Conservation (phyloP, 2,888 invertebrate genomes). For the Priocnemis perturbator region DNA sequence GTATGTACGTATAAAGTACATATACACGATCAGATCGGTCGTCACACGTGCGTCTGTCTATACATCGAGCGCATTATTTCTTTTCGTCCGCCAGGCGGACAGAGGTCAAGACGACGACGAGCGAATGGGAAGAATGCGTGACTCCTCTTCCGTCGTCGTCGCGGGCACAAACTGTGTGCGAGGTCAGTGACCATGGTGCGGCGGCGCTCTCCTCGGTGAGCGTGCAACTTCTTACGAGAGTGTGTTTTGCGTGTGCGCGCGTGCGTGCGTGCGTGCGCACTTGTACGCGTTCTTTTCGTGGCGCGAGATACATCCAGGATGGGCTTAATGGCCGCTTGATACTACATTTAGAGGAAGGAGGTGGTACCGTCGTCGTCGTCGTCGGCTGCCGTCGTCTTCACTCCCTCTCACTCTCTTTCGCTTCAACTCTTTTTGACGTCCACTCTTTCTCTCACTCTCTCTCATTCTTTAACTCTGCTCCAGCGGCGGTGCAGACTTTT, state of each 20-base stretch:
- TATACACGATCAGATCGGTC: slow-evolving; percentile 6
- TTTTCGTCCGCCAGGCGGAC: slow-evolving; percentile 49
- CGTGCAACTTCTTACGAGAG: slow-evolving; percentile 48
- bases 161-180: slow-evolving; percentile 63
- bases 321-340: slow-evolving; percentile 24
- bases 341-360: slow-evolving; percentile 17
- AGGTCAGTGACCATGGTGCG: slow-evolving; percentile 65
- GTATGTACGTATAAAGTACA: slow-evolving; percentile 9
- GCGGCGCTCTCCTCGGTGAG: slow-evolving; percentile 45
- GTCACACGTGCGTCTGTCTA: slow-evolving; percentile 10
- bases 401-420: background rate
- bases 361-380: slow-evolving; percentile 18
- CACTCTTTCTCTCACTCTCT: background rate
- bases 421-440: background rate
- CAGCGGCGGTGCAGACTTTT: background rate
- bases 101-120: slow-evolving; percentile 40
- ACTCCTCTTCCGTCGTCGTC: slow-evolving; percentile 57
- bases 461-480: background rate
- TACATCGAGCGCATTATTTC: slow-evolving; percentile 28
- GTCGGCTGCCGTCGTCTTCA: slow-evolving; percentile 35
- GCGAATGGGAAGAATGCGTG: slow-evolving; percentile 60
- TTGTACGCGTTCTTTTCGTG: too few species aligned
- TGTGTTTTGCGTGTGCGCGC: slow-evolving; percentile 7
- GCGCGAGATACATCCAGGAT: slow-evolving; percentile 15
- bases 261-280: slow-evolving; percentile 17